Evolutionary conservation across 2,113 vertebrate species (phyloP).

Genomic region (Chloebia gouldiae): DNA sequence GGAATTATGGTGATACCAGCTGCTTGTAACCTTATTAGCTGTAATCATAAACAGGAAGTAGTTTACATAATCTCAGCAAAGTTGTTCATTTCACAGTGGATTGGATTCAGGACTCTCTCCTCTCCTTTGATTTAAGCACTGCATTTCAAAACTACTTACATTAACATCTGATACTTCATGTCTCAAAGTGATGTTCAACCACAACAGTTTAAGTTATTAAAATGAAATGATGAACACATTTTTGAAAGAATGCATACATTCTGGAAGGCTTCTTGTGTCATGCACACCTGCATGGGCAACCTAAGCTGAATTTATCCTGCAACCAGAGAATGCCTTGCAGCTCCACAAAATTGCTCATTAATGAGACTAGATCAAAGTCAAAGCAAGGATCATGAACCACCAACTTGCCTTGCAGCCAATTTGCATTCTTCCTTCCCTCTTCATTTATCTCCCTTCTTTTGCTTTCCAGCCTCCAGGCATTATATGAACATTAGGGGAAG

Average conservation of each 20-base stretch:
- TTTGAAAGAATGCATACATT: neutral
- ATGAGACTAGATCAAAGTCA: conserved; percentile 40
- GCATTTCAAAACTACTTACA: neutral
- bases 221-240: neutral
- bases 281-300: conserved; percentile 19
- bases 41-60: neutral
- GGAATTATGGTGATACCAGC: neutral
- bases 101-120: neutral
- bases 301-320: conserved; percentile 6
- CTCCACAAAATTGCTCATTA: conserved; percentile 18
- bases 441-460: conserved; percentile 4
- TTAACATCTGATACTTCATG: neutral
- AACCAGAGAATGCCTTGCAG: neutral
- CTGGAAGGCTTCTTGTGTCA: neutral
- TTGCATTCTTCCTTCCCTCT: conserved; percentile 39
- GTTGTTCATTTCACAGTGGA: neutral
- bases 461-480: conserved; percentile 16
- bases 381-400: conserved; percentile 36
- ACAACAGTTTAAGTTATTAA: neutral
- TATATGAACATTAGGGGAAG: neutral
- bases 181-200: neutral
- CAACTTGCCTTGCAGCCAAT: conserved; percentile 30
- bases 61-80: neutral
- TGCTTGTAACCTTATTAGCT: neutral
- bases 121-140: neutral